These are phyloP conservation scores for Cryptops parisi DNA, from an alignment of 2,888 invertebrate species.

Conservation along the genomic window DNA sequence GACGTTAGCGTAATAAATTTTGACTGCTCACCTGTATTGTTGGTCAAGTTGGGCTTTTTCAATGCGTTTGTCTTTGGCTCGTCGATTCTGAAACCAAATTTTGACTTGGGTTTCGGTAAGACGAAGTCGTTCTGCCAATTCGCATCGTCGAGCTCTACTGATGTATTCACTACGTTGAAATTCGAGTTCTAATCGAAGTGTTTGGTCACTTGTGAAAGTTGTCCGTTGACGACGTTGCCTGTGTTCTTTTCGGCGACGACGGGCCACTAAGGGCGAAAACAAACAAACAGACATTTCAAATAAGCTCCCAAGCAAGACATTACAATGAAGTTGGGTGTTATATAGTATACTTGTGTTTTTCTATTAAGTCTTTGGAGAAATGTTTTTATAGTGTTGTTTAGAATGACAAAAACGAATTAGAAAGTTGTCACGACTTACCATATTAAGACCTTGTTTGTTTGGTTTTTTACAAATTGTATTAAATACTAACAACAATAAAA, in stretches of 20 bases:
- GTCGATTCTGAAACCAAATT: constrained; percentile 87
- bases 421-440: no score
- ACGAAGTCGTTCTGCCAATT: constrained; percentile 52
- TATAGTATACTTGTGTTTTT: no score
- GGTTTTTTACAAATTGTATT: no score
- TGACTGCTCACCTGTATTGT: constrained; percentile 73
- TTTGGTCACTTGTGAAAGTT: constrained; percentile 89
- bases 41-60: constrained; percentile 92
- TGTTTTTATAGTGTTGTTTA: no score
- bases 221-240: constrained; percentile 78
- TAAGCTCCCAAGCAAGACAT: no score
- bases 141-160: constrained; percentile 65
- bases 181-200: constrained; percentile 73
- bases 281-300: no score
- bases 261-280: constrained; percentile 47
- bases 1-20: no score
- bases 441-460: no score
- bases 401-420: no score
- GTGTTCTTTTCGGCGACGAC: constrained; percentile 70
- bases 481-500: no score
- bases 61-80: constrained; percentile 90
- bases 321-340: no score
- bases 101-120: constrained; percentile 69
- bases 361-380: no score
- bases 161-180: constrained; percentile 87